Percentiles rank a stretch among this genome's conserved stretches.
Evolutionary conservation across 1,140 invertebrate genomes (phyloP).

Genomic region (Drosophila dunni): DNA sequence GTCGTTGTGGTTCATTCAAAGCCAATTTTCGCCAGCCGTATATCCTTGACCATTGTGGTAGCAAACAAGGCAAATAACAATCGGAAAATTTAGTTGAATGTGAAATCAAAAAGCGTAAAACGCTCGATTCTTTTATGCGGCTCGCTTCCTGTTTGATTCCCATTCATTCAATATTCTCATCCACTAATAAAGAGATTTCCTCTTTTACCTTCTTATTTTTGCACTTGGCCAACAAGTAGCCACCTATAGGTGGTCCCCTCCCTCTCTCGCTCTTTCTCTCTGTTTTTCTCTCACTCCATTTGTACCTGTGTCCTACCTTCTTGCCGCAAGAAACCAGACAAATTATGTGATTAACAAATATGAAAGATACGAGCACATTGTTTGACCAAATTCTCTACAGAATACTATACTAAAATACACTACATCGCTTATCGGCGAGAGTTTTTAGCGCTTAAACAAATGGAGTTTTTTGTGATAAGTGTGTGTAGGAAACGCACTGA

Average conservation of each 20-base stretch:
- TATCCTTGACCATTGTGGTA: constrained; percentile 68
- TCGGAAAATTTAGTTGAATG: constrained; percentile 2
- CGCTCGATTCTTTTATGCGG: constrained; percentile 35
- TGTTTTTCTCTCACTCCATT: not conserved
- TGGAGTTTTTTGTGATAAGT: constrained; percentile 56
- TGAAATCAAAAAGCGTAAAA: constrained; percentile 18
- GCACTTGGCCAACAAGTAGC: constrained; percentile 68
- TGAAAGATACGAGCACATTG: constrained; percentile 58
- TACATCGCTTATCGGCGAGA: constrained; percentile 52
- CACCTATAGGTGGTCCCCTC: constrained; percentile 46
- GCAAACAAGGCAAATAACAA: constrained; percentile 20
- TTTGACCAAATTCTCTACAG: constrained; percentile 20
- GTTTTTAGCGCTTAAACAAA: constrained; percentile 67
- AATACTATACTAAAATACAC: not conserved
- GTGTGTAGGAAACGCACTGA: not conserved
- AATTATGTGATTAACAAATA: constrained; percentile 76
- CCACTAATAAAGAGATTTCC: constrained; percentile 75
- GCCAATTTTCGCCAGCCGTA: constrained; percentile 63
- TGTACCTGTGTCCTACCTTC: constrained; percentile 40
- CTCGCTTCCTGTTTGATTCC: constrained; percentile 68
- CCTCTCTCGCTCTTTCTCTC: no score
- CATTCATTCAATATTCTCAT: constrained; percentile 14
- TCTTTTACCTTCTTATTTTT: constrained; percentile 8
- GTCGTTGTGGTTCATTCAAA: constrained; percentile 38
- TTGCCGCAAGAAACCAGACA: constrained; percentile 59